phyloP scores from a whole-genome alignment of 2,888 invertebrate genomes.

The Eupithecia subumbrata region DNA sequence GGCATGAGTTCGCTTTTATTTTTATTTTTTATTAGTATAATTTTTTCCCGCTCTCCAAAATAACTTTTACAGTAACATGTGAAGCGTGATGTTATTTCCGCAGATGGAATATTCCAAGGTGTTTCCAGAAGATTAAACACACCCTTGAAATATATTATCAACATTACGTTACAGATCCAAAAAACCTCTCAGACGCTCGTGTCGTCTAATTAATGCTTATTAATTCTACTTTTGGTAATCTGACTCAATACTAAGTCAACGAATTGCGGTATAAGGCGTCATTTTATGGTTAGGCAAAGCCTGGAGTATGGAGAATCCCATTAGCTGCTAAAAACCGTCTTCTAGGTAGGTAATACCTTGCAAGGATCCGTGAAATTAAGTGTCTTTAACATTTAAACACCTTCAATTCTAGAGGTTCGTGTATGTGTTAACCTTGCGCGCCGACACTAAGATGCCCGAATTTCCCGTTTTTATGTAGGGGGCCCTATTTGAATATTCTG shows the following conservation, averaged over 20 bases:
- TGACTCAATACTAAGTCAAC: neutral
- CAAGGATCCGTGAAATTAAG: neutral
- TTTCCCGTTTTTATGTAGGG: conserved; percentile 29
- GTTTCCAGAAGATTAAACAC: neutral
- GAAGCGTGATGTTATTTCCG: neutral
- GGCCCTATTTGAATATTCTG: conserved; percentile 38
- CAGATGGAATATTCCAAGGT: neutral
- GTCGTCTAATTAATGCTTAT: neutral
- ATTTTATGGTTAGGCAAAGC: neutral
- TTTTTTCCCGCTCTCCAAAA: neutral
- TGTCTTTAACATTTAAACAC: neutral
- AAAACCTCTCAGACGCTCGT: neutral
- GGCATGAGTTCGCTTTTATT: neutral
- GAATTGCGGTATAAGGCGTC: neutral
- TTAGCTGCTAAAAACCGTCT: too few species aligned
- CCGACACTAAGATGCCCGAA: conserved; percentile 27
- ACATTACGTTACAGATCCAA: neutral
- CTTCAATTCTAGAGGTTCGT: neutral
- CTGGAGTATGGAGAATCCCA: neutral
- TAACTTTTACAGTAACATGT: neutral
- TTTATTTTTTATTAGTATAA: neutral
- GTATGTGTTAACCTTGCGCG: conserved; percentile 11
- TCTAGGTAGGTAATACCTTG: too few species aligned
- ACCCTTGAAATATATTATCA: neutral
- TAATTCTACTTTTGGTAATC: neutral